Evolutionary conservation across 2,888 invertebrate genomes (phyloP).

Genomic region (Palloptera scutellata): DNA sequence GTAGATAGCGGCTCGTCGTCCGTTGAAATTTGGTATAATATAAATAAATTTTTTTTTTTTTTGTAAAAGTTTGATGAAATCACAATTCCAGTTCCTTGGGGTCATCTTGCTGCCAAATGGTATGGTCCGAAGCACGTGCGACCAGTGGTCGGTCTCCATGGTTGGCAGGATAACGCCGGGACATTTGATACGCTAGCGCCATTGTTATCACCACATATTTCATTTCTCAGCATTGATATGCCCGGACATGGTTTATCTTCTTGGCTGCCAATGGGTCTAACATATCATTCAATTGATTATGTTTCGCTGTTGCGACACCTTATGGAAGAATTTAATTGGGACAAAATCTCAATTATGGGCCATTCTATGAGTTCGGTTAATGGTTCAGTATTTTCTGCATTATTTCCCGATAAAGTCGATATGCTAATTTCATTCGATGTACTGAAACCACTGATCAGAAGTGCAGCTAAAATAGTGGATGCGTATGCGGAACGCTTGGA

Average conservation of each 20-base stretch:
- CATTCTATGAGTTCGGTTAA: conserved; percentile 76
- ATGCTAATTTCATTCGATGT: conserved; percentile 57
- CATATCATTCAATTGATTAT: conserved; percentile 65
- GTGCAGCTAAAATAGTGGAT: conserved; percentile 44
- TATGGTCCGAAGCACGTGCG: conserved; percentile 73
- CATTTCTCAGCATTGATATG: conserved; percentile 71
- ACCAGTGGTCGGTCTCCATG: conserved; percentile 78
- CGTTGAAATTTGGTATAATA: too few relatives aligned
- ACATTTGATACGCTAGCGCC: conserved; percentile 77
- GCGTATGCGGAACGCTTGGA: conserved; percentile 62
- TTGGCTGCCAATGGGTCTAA: conserved; percentile 71
- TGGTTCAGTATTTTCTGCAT: conserved; percentile 69
- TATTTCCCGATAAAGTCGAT: conserved; percentile 69
- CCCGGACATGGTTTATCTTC: conserved; percentile 78
- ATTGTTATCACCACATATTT: conserved; percentile 65
- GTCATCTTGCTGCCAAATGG: conserved; percentile 74
- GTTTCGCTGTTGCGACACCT: conserved; percentile 67
- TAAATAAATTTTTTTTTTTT: too few relatives aligned
- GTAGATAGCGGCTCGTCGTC: too few relatives aligned
- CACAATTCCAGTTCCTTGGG: conserved; percentile 75
- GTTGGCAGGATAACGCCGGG: conserved; percentile 67
- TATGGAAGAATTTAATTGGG: conserved; percentile 73
- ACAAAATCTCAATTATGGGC: conserved; percentile 72
- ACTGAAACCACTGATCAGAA: conserved; percentile 54
- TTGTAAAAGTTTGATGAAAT: conserved; percentile 68